Percentiles rank a stretch among this genome's conserved stretches.
These are phyloP conservation scores for Zaprionus tsacasi DNA, from an alignment of 1,140 invertebrate species.

Conservation along the genomic window DNA sequence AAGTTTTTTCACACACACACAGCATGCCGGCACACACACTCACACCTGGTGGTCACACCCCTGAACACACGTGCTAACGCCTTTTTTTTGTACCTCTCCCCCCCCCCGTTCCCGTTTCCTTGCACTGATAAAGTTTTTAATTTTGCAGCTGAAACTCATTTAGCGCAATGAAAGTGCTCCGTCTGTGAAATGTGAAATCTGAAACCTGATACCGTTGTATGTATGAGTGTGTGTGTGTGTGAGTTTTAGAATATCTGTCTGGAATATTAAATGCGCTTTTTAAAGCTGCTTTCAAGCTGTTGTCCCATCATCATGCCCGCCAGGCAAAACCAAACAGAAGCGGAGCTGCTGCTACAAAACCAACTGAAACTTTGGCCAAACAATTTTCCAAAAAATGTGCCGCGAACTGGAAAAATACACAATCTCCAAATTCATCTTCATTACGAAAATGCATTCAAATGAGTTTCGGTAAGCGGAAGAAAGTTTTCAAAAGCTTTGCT, in stretches of 20 bases:
- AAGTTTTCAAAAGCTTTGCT: slow-evolving; percentile 36
- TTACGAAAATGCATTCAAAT: slow-evolving; percentile 77
- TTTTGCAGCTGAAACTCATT: slow-evolving; percentile 81
- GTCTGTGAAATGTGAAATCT: slow-evolving; percentile 54
- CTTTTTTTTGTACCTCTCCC: not conserved
- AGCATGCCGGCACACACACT: slow-evolving; percentile 18
- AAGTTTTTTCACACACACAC: slow-evolving; percentile 66
- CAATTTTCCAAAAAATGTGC: slow-evolving; percentile 69
- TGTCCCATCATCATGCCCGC: slow-evolving; percentile 3
- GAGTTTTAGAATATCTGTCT: slow-evolving; percentile 63
- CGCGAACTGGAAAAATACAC: slow-evolving; percentile 80
- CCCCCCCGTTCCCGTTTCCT: not conserved
- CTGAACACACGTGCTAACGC: slow-evolving; percentile 32
- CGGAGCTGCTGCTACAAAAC: slow-evolving; percentile 22
- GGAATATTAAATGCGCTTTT: slow-evolving; percentile 70
- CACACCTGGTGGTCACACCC: slow-evolving; percentile 30
- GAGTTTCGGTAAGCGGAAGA: slow-evolving; percentile 43
- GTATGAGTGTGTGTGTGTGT: slow-evolving; percentile 23
- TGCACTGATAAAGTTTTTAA: slow-evolving; percentile 78
- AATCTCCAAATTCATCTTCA: slow-evolving; percentile 79
- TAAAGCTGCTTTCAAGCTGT: slow-evolving; percentile 38
- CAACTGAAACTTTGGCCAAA: slow-evolving; percentile 66
- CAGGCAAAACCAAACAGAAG: slow-evolving; percentile 3
- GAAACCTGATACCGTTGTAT: slow-evolving; percentile 66
- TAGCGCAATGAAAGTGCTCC: slow-evolving; percentile 75